phyloP scores from a whole-genome alignment of 2,888 invertebrate species.

The Ypsolopha scabrella region DNA sequence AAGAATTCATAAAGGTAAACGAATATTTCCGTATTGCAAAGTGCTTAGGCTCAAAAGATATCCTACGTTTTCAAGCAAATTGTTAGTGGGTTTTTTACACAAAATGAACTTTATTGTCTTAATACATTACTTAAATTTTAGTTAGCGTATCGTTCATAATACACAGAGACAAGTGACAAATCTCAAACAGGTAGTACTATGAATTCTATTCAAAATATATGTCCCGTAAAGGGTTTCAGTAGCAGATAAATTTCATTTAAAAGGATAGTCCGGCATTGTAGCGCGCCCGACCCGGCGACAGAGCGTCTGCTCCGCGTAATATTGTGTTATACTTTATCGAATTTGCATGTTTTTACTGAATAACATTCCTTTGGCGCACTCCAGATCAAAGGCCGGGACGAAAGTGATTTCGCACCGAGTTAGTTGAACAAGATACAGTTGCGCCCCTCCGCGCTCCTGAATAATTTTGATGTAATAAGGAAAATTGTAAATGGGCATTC shows the following conservation, averaged over 20 bases:
- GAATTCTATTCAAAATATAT: background rate
- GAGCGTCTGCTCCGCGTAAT: conserved; percentile 47
- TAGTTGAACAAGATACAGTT: conserved; percentile 67
- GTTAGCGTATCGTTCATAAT: background rate
- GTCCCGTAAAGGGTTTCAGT: conserved; percentile 8
- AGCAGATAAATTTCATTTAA: conserved; percentile 35
- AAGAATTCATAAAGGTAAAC: conserved; percentile 32
- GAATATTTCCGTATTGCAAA: conserved; percentile 1
- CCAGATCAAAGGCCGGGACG: conserved; percentile 64
- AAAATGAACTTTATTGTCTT: too few relatives aligned
- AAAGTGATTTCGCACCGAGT: conserved; percentile 70
- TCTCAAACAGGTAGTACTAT: background rate
- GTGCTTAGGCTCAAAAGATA: background rate
- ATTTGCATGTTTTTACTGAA: conserved; percentile 71
- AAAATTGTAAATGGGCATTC: conserved; percentile 61
- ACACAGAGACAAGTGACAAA: background rate
- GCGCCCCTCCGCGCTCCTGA: conserved; percentile 52
- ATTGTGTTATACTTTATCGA: conserved; percentile 71
- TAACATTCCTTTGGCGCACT: conserved; percentile 67
- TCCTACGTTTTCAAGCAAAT: background rate
- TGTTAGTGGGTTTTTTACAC: background rate
- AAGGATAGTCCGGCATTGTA: conserved; percentile 33
- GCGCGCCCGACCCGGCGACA: conserved; percentile 28
- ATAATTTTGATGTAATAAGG: conserved; percentile 65
- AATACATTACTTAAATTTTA: too few relatives aligned